A percentile compares a stretch with the other conserved stretches of the same genome.
Conservation (phyloP, 1,140 invertebrate species). For the Nasonia giraulti region DNA sequence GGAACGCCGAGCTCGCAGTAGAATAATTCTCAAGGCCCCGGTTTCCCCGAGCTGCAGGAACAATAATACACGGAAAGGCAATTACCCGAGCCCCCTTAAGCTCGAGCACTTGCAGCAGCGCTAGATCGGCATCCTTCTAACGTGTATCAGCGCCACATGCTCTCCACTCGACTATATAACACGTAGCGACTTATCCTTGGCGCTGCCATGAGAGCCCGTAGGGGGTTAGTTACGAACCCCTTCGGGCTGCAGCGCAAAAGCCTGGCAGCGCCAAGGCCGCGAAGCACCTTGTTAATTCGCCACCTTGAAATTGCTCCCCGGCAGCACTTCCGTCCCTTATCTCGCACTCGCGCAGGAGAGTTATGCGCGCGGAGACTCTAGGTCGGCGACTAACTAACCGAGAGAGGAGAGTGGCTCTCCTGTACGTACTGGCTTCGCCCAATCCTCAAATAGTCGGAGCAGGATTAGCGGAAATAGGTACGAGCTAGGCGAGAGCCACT, state of each 20-base stretch:
- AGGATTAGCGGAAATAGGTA: constrained; percentile 56
- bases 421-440: constrained; percentile 26
- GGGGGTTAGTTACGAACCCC: background rate
- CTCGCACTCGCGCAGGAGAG: constrained; percentile 18
- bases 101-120: background rate
- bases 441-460: constrained; percentile 54
- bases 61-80: background rate
- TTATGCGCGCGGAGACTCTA: background rate
- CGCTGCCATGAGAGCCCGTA: background rate
- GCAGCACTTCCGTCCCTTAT: constrained; percentile 45
- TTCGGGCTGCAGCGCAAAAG: background rate
- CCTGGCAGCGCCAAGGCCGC: constrained; percentile 16
- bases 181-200: background rate
- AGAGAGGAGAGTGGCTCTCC: background rate
- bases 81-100: background rate
- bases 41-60: background rate
- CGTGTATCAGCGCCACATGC: background rate
- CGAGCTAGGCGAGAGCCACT: constrained; percentile 44
- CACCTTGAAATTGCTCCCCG: constrained; percentile 46
- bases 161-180: background rate
- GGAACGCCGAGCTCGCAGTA: too few species aligned
- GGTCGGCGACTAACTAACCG: constrained; percentile 20
- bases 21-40: background rate
- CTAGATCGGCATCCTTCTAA: constrained; percentile 15
- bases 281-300: constrained; percentile 53